Percentiles rank a stretch among this genome's conserved stretches.
Evolutionary conservation across 2,888 invertebrate species (phyloP).

Genomic region (Podotricha telesiphe): DNA sequence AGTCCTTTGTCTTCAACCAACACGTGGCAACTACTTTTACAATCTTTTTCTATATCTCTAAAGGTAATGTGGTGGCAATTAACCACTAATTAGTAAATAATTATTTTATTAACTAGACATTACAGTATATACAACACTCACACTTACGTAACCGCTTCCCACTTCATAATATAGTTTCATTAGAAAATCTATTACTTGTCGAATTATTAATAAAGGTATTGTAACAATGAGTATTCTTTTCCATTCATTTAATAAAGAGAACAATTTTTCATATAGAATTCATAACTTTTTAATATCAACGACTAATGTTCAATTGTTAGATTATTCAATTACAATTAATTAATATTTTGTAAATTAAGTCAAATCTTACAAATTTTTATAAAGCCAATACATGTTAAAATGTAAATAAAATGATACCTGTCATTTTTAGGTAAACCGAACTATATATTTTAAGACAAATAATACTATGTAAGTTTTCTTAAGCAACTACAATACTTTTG

Average conservation of each 20-base stretch:
- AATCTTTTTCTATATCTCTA: slow-evolving; percentile 50
- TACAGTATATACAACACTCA: slow-evolving; percentile 72
- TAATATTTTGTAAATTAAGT: too few relatives aligned
- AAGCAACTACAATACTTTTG: too few relatives aligned
- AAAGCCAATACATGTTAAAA: too few relatives aligned
- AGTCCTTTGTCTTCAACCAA: slow-evolving; percentile 46
- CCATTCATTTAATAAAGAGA: background rate
- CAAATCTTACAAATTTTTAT: too few relatives aligned
- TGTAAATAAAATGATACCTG: too few relatives aligned
- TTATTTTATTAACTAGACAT: slow-evolving; percentile 54
- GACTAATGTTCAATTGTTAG: too few relatives aligned
- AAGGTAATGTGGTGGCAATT: slow-evolving; percentile 58
- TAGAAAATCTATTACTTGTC: slow-evolving; percentile 11
- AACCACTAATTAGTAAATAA: slow-evolving; percentile 58
- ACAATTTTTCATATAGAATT: background rate
- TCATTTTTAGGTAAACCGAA: too few relatives aligned
- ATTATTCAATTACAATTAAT: too few relatives aligned
- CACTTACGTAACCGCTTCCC: slow-evolving; percentile 64
- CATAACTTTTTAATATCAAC: slow-evolving; percentile 4
- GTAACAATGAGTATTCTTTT: background rate
- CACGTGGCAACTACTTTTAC: slow-evolving; percentile 36
- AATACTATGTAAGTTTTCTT: too few relatives aligned
- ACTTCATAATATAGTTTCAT: slow-evolving; percentile 29
- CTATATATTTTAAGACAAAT: too few relatives aligned
- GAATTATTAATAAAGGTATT: slow-evolving; percentile 3